Conservation (phyloP, 2,797 vertebrate species). For the Acanthurus lineatus region DNA sequence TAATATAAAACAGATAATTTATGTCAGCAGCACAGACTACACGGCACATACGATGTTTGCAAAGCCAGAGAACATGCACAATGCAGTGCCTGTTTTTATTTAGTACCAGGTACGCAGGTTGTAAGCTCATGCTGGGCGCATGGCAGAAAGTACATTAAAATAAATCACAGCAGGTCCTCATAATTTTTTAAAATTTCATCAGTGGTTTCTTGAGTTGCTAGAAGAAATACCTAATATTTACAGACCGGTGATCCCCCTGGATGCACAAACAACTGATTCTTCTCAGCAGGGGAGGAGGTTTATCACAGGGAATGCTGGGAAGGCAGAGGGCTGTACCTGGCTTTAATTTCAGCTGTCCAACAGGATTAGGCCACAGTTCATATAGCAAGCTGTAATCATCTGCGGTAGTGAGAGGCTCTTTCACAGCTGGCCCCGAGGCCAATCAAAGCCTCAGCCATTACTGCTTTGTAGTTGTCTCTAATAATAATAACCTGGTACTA, state of each 20-base stretch:
- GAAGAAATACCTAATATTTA: slow-evolving; percentile 23
- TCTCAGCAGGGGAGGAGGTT: slow-evolving; percentile 68
- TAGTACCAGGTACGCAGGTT: neutral
- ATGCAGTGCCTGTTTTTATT: slow-evolving; percentile 5
- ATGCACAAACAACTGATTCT: slow-evolving; percentile 59
- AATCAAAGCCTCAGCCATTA: slow-evolving; percentile 41
- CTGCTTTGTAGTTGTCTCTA: slow-evolving; percentile 71
- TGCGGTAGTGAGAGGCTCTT: slow-evolving; percentile 62
- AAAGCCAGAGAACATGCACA: neutral
- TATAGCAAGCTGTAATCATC: slow-evolving; percentile 78
- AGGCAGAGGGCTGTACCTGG: slow-evolving; percentile 77
- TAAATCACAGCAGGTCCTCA: neutral
- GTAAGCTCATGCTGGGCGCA: neutral
- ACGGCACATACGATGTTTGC: neutral
- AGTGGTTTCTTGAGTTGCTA: neutral
- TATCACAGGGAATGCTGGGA: slow-evolving; percentile 72
- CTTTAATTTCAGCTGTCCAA: slow-evolving; percentile 83
- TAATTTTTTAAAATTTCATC: slow-evolving; percentile 14
- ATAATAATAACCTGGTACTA: slow-evolving; percentile 58
- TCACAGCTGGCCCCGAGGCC: slow-evolving; percentile 61
- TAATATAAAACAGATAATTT: neutral
- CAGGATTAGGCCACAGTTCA: slow-evolving; percentile 81
- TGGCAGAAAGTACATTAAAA: slow-evolving; percentile 9
- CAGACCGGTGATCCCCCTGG: slow-evolving; percentile 13
- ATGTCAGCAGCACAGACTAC: neutral